Evolutionary conservation across 2,113 vertebrate species (phyloP).

Genomic region (Lota lota): DNA sequence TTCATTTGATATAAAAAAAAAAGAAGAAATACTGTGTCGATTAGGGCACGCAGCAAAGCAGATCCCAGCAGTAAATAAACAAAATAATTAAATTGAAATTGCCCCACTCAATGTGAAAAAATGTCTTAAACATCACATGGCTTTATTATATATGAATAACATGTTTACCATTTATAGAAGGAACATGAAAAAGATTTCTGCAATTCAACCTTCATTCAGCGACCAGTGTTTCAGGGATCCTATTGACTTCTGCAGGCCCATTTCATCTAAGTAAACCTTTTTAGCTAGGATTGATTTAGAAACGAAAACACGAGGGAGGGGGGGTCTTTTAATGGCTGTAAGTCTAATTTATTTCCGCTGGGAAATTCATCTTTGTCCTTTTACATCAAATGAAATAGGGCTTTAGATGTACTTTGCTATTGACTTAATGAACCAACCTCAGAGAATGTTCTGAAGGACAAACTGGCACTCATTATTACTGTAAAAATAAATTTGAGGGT

Average conservation of each 20-base stretch:
- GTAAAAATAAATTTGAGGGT: constrained; percentile 23
- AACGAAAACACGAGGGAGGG: constrained; percentile 47
- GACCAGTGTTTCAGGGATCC: constrained; percentile 51
- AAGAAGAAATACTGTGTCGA: constrained; percentile 46
- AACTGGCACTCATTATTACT: background rate
- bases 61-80: constrained; percentile 11
- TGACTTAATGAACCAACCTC: constrained; percentile 35
- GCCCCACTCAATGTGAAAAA: constrained; percentile 45
- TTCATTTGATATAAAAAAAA: constrained; percentile 1
- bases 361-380: constrained; percentile 53
- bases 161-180: constrained; percentile 37
- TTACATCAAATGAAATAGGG: constrained; percentile 43
- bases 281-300: constrained; percentile 59
- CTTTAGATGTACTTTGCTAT: constrained; percentile 41
- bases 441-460: constrained; percentile 22
- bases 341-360: constrained; percentile 51
- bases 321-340: constrained; percentile 43
- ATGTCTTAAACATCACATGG: constrained; percentile 13
- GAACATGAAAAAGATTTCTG: constrained; percentile 44
- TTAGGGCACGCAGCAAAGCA: constrained; percentile 46
- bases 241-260: constrained; percentile 61
- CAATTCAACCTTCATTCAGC: constrained; percentile 67
- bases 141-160: constrained; percentile 35
- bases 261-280: constrained; percentile 59
- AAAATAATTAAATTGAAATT: constrained; percentile 60